These are phyloP conservation scores for Motacilla tschutschensis DNA, from an alignment of 2,113 vertebrate genomes.

Conservation along the genomic window DNA sequence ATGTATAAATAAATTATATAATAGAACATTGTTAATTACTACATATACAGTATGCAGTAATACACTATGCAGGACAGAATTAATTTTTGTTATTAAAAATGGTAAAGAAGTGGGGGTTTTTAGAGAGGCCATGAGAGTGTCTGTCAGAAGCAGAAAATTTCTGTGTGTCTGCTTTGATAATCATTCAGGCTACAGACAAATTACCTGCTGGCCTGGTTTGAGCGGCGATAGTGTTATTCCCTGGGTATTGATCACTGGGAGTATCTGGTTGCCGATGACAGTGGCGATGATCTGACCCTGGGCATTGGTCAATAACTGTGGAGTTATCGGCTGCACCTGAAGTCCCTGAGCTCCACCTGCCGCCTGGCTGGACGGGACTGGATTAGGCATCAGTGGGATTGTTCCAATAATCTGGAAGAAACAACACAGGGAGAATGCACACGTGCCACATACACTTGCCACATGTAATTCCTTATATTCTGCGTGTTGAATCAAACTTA, in stretches of 20 bases:
- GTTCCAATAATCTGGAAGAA: slow-evolving; percentile 95
- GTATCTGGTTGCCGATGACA: slow-evolving; percentile 97
- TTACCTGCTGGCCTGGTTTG: slow-evolving; percentile 97
- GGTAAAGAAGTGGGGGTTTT: background rate
- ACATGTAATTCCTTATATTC: background rate
- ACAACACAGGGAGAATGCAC: slow-evolving; percentile 26
- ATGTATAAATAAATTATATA: background rate
- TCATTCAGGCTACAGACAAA: background rate
- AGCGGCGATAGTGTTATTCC: slow-evolving; percentile 97
- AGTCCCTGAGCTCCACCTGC: slow-evolving; percentile 88
- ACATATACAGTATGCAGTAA: background rate
- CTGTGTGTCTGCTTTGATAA: background rate
- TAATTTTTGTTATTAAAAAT: background rate
- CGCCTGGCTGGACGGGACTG: slow-evolving; percentile 89
- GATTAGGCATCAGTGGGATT: slow-evolving; percentile 96
- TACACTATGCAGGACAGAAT: background rate
- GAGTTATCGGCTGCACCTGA: slow-evolving; percentile 97
- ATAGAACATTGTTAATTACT: background rate
- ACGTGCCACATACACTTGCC: background rate
- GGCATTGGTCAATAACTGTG: slow-evolving; percentile 96
- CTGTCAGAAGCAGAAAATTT: accelerated
- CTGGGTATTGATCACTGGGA: slow-evolving; percentile 98
- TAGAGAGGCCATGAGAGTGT: background rate
- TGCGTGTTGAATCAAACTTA: background rate
- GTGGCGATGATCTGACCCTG: slow-evolving; percentile 99